phyloP scores from a whole-genome alignment of 2,797 vertebrate species.

The Holocentrus rufus region DNA sequence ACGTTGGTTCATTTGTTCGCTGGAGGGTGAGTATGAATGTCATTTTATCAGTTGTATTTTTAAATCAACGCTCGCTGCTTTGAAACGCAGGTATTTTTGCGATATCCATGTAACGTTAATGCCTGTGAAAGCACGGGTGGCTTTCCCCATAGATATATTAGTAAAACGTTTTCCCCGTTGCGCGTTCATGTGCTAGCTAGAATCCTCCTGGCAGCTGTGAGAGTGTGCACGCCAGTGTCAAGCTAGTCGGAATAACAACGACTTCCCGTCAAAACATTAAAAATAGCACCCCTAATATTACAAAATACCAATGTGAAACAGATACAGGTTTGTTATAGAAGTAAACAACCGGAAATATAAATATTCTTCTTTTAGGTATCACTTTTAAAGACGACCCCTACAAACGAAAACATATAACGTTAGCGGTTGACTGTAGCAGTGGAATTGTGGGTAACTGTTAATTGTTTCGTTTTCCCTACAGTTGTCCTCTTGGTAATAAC shows the following conservation, averaged over 20 bases:
- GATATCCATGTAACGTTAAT: not conserved
- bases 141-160: not conserved
- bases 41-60: not conserved
- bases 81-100: not conserved
- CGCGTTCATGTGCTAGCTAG: conserved; percentile 31
- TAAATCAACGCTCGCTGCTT: fast-evolving
- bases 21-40: conserved; percentile 86
- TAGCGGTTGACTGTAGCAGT: too few relatives aligned
- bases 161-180: not conserved
- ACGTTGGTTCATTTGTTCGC: conserved; percentile 98
- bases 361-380: too few relatives aligned
- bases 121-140: conserved; percentile 1
- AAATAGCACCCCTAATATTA: not conserved
- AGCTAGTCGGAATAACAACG: not conserved
- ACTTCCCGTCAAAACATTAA: conserved; percentile 52
- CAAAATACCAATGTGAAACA: not conserved
- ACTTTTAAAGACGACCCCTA: too few relatives aligned
- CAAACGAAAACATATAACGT: too few relatives aligned
- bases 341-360: too few relatives aligned
- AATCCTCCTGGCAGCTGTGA: conserved; percentile 8
- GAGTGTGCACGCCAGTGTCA: conserved; percentile 17
- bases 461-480: too few relatives aligned
- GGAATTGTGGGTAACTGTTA: too few relatives aligned
- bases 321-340: too few relatives aligned
- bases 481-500: too few relatives aligned